These are phyloP conservation scores for Stramonita haemastoma DNA, from an alignment of 2,888 invertebrate species.

Conservation along the genomic window DNA sequence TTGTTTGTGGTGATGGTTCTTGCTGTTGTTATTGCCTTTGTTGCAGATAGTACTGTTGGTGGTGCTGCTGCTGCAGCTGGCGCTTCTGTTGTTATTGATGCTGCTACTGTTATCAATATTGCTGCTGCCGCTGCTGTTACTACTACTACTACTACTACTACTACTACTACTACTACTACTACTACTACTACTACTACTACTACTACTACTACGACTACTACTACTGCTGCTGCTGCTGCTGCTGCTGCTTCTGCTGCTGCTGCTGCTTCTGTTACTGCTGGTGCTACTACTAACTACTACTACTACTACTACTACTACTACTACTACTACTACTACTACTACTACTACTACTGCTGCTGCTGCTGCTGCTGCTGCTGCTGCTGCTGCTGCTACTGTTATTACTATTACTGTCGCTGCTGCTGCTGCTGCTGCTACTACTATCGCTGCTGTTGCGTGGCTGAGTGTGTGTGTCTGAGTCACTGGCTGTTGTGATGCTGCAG, in stretches of 20 bases:
- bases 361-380: neutral
- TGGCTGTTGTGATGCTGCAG: slow-evolving; percentile 27
- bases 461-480: too few species aligned
- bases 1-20: neutral
- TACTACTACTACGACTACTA: neutral
- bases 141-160: neutral
- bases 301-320: neutral
- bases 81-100: neutral
- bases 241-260: neutral
- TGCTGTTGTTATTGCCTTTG: neutral
- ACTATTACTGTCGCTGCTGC: neutral
- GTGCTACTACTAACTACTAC: neutral
- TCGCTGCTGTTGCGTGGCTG: neutral
- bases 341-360: neutral
- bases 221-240: neutral
- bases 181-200: too few species aligned
- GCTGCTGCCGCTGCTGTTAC: neutral
- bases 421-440: neutral
- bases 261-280: neutral
- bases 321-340: neutral
- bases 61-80: neutral
- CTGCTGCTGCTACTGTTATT: neutral
- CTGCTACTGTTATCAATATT: slow-evolving; percentile 25
- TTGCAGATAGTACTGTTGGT: neutral
- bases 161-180: too few species aligned